These are phyloP conservation scores for Geodia barretti DNA, from an alignment of 37 sponge, comb jelly and placozoan genomes.

Conservation along the genomic window DNA sequence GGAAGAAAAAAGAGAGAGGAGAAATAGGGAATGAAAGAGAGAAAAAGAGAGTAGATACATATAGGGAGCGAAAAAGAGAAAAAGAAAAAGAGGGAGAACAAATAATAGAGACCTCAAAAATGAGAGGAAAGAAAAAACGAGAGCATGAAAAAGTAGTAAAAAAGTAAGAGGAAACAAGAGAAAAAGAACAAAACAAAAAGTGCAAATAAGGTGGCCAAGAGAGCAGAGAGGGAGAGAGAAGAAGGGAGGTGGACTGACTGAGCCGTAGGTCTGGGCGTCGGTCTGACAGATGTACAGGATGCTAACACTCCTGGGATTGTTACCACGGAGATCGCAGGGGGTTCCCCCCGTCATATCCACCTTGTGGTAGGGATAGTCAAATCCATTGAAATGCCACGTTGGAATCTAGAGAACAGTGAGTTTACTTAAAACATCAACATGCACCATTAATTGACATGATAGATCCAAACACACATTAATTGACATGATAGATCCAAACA, in stretches of 20 bases:
- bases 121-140: constrained; percentile 10
- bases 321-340: constrained; percentile 64
- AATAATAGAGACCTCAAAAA: constrained; percentile 18
- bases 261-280: constrained; percentile 30
- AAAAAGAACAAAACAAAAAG: not conserved
- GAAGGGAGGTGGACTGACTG: constrained; percentile 29
- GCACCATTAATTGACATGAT: no score
- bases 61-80: constrained; percentile 4
- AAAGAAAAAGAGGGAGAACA: constrained; percentile 10
- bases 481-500: no score
- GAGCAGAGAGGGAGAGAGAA: not conserved
- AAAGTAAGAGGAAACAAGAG: constrained; percentile 12
- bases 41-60: constrained; percentile 11
- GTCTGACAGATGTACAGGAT: constrained; percentile 70
- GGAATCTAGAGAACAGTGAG: constrained; percentile 34
- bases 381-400: constrained; percentile 50
- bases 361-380: constrained; percentile 66
- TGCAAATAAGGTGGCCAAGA: not conserved
- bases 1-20: not conserved
- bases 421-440: no score
- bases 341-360: constrained; percentile 63
- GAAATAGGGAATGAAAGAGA: not conserved
- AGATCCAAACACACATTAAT: no score
- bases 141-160: not conserved
- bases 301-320: constrained; percentile 23